Evolutionary conservation across 2,113 vertebrate species (phyloP), one percentile per base, ranked within the genome.

Genomic region (Halichoerus grypus): DNA sequence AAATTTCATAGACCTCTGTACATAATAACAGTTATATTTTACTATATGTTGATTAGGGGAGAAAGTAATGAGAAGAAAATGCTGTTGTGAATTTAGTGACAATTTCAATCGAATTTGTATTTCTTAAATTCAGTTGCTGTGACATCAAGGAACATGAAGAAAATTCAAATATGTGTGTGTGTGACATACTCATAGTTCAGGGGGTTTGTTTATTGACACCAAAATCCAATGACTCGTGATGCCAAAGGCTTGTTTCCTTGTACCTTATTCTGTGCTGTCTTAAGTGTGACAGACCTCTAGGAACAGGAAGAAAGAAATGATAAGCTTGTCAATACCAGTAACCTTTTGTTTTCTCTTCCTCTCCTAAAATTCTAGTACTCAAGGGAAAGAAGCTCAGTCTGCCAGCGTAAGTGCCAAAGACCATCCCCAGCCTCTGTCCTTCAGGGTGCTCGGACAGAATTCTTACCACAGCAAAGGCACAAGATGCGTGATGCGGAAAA

Each of bases 371-470:
- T 97, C 57, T 97, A 99, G 99, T 99, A 86, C 99, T 99, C 98
- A 99, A 99, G 99, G 99, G 99, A 98, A 99, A 99, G 99, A 99
- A 99, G 99, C 99, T 99, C 98, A 99, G 99, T 99, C 99, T 99
- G 99, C 99, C 99, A 98, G 99, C 99, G 2, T 99, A 99, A 99
- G 99, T 99, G 99, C 99, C 99, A 99, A 99, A 99, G 98, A 96
- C 7, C 98, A 95, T 97, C 98, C 96, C 96, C 98, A 98, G 99
- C 97, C 97, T 99, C 99, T 99, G 98, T 98, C 98, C 98, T 98
- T 99, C 98, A 88, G 99, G 99, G 98, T 98, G 98, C 98, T 98
- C 94, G 98, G 98, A 98, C 98, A 99, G 99, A 99, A 98, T 98
- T 98, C 98, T 97, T 98, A 99, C 98, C 98, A 97, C 98, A 99